Base-by-base conservation (phyloP, 1,140 invertebrate species). In the Octopus sinensis region DNA sequence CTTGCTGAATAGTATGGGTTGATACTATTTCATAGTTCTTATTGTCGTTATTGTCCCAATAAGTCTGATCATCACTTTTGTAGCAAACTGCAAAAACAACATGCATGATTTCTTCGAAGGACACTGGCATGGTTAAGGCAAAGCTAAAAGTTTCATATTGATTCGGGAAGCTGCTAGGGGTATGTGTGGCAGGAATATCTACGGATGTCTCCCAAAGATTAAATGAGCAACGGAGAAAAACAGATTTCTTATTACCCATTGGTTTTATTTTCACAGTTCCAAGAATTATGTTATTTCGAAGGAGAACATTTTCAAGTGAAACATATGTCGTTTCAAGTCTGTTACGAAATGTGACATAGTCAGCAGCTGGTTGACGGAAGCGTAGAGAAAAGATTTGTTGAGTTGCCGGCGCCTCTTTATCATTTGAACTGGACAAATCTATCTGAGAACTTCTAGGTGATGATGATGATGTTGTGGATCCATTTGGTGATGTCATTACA, bases 311-410 rank as follows among this genome's bases (percentile, higher is more conserved):
- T 90, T 99, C 97, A 80, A 99, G 90, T 4, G 95, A 94, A 0
- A 98, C 95, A 86, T 93, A 95, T 7, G 94, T 92, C 6, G 93
- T 92, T 79, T 97, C 96, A 80, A 98, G 92, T 81, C 94, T 93
- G 77, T 94, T 92, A 71, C 96, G 93, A 91, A 98, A 98, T 79
- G 94, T 93, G 13, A 98, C 88, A 90, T 98, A 99, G 89, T 98
- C 96, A 9, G 96, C 96, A 0, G 97, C 97, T 6, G 97, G 97
- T 86, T 98, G 97, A 4, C 93, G 91, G 87, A 99, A 99, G 5
- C 93, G 92, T 52, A 95, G 91, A 17, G 68, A 73, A 23, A 73
- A 73, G 13, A 23, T 73, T 23, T 73, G 68, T 13, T 73, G 68
- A 5, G 9, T 13, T 7, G 68, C 17, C 17, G 68, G 17, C 6